Base-by-base conservation (phyloP, 2,888 invertebrate species). In the Coenonympha glycerion region DNA sequence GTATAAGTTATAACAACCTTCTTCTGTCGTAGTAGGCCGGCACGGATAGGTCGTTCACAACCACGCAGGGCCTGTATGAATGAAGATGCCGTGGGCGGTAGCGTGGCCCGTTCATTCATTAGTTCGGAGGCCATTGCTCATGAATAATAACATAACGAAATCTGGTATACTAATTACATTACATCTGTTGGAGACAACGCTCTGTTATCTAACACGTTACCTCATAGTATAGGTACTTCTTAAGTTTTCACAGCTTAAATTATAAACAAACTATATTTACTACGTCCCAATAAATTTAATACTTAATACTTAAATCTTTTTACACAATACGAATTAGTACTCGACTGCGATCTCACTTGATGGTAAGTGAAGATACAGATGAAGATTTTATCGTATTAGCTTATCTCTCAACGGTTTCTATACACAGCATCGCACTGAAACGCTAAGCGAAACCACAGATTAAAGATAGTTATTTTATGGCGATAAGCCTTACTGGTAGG, bases 111-210 rank as follows among this genome's bases (percentile, higher is more conserved):
- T 85, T 82, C 84, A 84, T 83, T 84, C 84, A 85, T 82, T 84
- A 83, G 66, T 72, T 78, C 60, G 66, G 76, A 85, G 86, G 84
- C 79, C 82, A 79, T 74, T 74, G 69, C 76, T 82, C 74, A 81
- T 83, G 82, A 84, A 85, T 85, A 79, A 80, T 79, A 76, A 73
- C 76, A 81, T 78, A 79, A 78, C 77, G 75, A 76, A 82, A 76
- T 72, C 71, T 76, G 73, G 69, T 78, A 71, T 69, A 68, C 67
- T 71, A 67, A 73, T 69, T 63, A 60, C 61, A 57, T 56, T 55
- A 64, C 59, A 64, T 59, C 59, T 58, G 61, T 61, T 57, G 41
- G 54, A 57, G 52, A 56, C 53, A 49, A 53, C 41, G 34, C 9
- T 44, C 22, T 47, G 37, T 53, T 51, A 49, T 49, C 47, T 51